Base-by-base conservation (phyloP, 2,113 vertebrate species). In the Plestiodon gilberti region DNA sequence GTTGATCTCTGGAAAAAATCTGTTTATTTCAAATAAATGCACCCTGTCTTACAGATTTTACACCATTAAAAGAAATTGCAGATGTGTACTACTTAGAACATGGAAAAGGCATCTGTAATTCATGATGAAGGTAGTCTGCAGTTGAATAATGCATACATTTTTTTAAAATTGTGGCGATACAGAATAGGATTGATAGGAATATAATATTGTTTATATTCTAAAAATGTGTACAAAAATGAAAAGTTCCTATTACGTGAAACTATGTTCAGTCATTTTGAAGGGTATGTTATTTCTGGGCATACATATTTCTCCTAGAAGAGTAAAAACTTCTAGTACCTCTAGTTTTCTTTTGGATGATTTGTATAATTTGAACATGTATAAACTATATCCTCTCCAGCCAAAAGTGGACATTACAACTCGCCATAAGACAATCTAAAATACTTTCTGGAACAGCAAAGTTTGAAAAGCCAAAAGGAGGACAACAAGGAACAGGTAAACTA, bases 1-100 rank as follows among this genome's bases (percentile, higher is more conserved):
- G 52, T 91, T 93, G 92, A 94, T 94, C 93, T 92, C 89, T 94
- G 90, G 76, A 82, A 94, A 94, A 57, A 88, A 89, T 91, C 84
- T 94, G 84, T 92, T 94, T 89, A 85, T 74, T 93, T 87, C 91
- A 91, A 94, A 89, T 93, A 91, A 94, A 89, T 93, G 73, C 81
- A 91, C 7, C 76, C 78, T 87, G 67, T 87, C 92, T 85, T 83
- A 80, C 88, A 93, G 84, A 88, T 75, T 40, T 38, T 0, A 75
- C 73, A 83, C 52, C 81, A 87, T 52, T 48, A n/a, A 33, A 78
- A 33, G 48, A 25, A 85, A 89, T 84, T 75, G 82, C 76, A 82
- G 86, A 84, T 88, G 33, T 3, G 55, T 65, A 88, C 65, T 48
- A 1, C 84, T 55, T 73, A 89, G 30, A 75, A 55, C 22, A 15